These are phyloP conservation scores for Nymphalis io DNA, from an alignment of 1,140 invertebrate genomes.

Conservation along the genomic window DNA sequence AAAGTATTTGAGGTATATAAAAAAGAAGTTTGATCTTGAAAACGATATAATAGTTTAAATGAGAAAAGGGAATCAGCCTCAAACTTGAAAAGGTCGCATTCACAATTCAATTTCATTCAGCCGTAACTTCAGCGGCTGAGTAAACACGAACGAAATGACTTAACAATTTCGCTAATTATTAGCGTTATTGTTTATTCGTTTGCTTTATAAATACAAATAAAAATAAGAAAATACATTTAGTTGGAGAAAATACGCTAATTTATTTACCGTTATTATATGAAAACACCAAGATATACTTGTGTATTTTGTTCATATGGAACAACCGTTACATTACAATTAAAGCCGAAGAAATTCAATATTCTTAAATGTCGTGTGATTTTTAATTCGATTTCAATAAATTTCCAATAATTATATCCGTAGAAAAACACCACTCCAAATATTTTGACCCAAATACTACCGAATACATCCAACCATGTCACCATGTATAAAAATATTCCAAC, in stretches of 20 bases:
- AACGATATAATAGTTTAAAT: slow-evolving; percentile 15
- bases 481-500: neutral
- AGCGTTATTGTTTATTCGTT: slow-evolving; percentile 27
- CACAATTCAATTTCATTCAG: slow-evolving; percentile 23
- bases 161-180: slow-evolving; percentile 29
- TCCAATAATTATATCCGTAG: neutral
- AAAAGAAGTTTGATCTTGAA: slow-evolving; percentile 23
- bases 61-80: slow-evolving; percentile 18
- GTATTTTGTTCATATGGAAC: too few relatives aligned
- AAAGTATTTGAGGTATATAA: slow-evolving; percentile 8
- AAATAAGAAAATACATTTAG: slow-evolving; percentile 1
- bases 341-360: neutral
- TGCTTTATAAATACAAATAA: slow-evolving; percentile 6
- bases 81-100: slow-evolving; percentile 30
- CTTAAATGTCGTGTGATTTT: neutral
- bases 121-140: slow-evolving; percentile 16
- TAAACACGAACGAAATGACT: slow-evolving; percentile 20
- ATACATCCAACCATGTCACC: neutral
- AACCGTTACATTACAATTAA: neutral
- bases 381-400: neutral
- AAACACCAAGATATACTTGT: slow-evolving; percentile 2
- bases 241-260: neutral
- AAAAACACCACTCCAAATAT: neutral
- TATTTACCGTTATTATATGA: slow-evolving; percentile 5
- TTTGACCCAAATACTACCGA: neutral